Percentiles rank a stretch among this genome's conserved stretches.
These are phyloP conservation scores for Lycocerus yunnanus DNA, from an alignment of 2,888 invertebrate species.

Conservation along the genomic window DNA sequence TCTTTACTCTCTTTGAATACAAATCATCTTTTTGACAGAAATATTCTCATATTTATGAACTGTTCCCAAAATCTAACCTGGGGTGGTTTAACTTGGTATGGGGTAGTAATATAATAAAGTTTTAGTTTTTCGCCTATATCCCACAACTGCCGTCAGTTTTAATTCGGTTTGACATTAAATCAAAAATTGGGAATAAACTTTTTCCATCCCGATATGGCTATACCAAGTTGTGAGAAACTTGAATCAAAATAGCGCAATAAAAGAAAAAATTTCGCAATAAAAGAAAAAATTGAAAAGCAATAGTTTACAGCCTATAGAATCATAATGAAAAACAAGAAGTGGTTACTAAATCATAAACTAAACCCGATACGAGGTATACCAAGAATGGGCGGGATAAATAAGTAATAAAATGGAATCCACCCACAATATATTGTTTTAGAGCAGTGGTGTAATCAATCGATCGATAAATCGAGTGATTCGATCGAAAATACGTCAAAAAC, in stretches of 20 bases:
- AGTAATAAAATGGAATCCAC: neutral
- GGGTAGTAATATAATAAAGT: no score
- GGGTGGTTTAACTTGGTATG: no score
- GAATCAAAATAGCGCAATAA: neutral
- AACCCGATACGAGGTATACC: neutral
- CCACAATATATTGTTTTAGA: neutral
- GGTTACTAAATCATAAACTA: neutral
- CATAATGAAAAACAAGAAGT: neutral
- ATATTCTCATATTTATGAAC: no score
- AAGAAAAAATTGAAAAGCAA: neutral
- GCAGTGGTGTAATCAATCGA: neutral
- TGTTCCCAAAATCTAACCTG: no score
- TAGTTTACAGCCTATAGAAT: neutral
- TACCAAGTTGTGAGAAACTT: neutral
- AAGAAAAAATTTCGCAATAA: neutral
- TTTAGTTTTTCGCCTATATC: no score
- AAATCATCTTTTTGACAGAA: no score
- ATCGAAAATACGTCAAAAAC: neutral
- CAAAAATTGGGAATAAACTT: no score
- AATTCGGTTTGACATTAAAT: no score
- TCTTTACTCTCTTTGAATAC: no score
- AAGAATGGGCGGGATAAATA: neutral
- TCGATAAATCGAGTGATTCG: neutral
- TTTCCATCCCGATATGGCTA: no score
- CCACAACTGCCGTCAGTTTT: no score